Evolutionary conservation across 2,888 invertebrate species (phyloP), one percentile per base, ranked within the genome.

Genomic region (Agapetus fuscipes): DNA sequence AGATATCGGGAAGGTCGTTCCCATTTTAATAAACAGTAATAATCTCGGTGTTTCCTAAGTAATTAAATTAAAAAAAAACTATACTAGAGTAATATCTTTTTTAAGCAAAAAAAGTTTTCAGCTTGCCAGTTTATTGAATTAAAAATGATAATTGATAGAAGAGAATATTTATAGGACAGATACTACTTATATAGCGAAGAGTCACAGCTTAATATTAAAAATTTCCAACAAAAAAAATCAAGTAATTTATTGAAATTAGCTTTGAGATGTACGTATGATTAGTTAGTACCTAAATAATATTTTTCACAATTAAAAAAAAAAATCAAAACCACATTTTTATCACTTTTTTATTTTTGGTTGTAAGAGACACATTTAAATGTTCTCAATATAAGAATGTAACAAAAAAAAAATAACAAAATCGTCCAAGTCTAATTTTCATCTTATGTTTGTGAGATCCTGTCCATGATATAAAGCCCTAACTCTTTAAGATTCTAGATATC

Each of bases 351-450:
- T 20, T 20, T 20, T 4, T 20, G 9, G 9, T 20, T 9, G 20
- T 20, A 20, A 20, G 4, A 20, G n/a, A n/a, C n/a, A n/a, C n/a
- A n/a, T n/a, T n/a, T n/a, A n/a, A n/a, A n/a, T n/a, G n/a, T n/a
- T n/a, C n/a, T n/a, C n/a, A n/a, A n/a, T n/a, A n/a, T n/a, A n/a
- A n/a, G n/a, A n/a, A n/a, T 20, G 20, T 9, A 20, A 20, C 9
- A 20, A 6, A 20, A 20, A 20, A 20, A 20, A 20, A 20, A 34
- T 31, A 39, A 24, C 3, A 11, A 34, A 28, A 33, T 39, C 39
- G 39, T 39, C 39, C 39, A 38, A 30, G 16, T 39, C 34, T 28
- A 34, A 28, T 32, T 31, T 32, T 32, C 25, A 38, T 38, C 30
- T 17, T 17, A 26, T 15, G 29, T 32, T 36, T 17, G 25, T 31